Conservation (phyloP, 2,797 vertebrate genomes). For the Paramormyrops hopkinsi region DNA sequence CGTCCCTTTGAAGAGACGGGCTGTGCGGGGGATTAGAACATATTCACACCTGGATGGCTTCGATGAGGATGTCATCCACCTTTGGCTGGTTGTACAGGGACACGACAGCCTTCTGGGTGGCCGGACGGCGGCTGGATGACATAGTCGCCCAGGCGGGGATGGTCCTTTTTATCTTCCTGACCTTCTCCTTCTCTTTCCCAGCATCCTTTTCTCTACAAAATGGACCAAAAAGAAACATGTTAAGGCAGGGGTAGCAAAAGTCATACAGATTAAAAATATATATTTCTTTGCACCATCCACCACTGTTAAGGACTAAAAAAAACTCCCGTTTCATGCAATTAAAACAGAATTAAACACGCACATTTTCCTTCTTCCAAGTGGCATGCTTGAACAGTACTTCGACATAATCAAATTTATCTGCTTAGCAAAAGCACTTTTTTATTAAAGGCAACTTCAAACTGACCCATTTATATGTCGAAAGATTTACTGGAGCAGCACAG, state of each 20-base stretch:
- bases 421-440: background rate
- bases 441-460: background rate
- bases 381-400: background rate
- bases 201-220: slow-evolving; percentile 71
- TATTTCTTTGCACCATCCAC: background rate
- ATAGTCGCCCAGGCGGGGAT: slow-evolving; percentile 95
- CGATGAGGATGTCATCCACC: slow-evolving; percentile 88
- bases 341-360: background rate
- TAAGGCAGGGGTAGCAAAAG: background rate
- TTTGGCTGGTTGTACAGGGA: slow-evolving; percentile 79
- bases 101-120: slow-evolving; percentile 71
- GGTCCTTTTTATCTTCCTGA: slow-evolving; percentile 90
- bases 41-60: slow-evolving; percentile 78
- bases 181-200: slow-evolving; percentile 67
- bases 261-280: background rate
- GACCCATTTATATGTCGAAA: background rate
- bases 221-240: slow-evolving; percentile 15
- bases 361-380: background rate
- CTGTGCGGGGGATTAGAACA: background rate
- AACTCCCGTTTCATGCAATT: background rate
- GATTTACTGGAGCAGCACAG: background rate
- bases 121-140: slow-evolving; percentile 77
- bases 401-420: background rate
- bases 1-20: background rate
- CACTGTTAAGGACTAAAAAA: background rate